Conservation (phyloP, 1,140 invertebrate genomes). For the Asbolus verrucosus region DNA sequence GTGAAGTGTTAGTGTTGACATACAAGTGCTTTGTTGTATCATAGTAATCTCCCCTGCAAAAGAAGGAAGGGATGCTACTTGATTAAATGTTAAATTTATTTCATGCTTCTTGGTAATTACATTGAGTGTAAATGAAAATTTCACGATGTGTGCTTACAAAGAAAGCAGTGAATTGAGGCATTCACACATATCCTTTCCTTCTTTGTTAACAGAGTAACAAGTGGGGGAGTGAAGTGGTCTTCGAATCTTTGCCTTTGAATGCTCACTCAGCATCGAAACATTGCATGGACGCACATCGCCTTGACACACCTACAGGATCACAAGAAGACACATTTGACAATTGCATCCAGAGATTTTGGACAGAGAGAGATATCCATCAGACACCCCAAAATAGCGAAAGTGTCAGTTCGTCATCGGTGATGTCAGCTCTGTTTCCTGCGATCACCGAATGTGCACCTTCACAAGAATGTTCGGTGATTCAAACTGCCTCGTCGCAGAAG, state of each 20-base stretch:
- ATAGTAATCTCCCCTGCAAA: conserved; percentile 44
- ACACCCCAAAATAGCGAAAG: conserved; percentile 49
- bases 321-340: background rate
- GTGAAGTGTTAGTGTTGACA: conserved; percentile 44
- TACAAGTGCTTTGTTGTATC: conserved; percentile 40
- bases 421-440: conserved; percentile 42
- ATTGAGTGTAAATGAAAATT: background rate
- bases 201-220: conserved; percentile 75
- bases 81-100: conserved; percentile 1
- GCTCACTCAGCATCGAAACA: conserved; percentile 49
- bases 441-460: too few species aligned
- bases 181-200: conserved; percentile 74
- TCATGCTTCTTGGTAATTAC: conserved; percentile 30
- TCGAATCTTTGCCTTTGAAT: conserved; percentile 37
- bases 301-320: background rate
- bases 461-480: conserved; percentile 68
- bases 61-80: conserved; percentile 65
- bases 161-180: conserved; percentile 47
- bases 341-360: background rate
- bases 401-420: conserved; percentile 7
- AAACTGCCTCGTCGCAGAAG: conserved; percentile 50
- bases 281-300: conserved; percentile 46
- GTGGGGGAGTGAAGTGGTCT: conserved; percentile 60
- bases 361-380: background rate
- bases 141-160: conserved; percentile 24